phyloP scores from a whole-genome alignment of 2,888 invertebrate species.

The Sarcophaga variegata region DNA sequence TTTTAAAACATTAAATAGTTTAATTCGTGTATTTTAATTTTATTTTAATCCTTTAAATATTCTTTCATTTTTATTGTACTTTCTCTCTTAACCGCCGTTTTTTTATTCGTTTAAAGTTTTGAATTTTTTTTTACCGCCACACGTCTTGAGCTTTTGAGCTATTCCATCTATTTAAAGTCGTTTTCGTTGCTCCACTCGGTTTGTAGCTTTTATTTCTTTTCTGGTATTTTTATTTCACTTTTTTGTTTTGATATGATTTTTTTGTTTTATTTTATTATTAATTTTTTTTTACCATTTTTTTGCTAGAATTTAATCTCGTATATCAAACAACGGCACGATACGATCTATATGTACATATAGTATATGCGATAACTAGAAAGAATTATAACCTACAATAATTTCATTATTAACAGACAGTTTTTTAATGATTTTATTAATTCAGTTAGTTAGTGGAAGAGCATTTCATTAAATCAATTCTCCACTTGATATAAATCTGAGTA shows the following conservation, averaged over 20 bases:
- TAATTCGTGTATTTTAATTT: not conserved
- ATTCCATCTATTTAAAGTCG: no score
- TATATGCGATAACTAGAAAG: conserved; percentile 33
- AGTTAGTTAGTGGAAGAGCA: conserved; percentile 48
- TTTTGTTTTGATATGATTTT: not conserved
- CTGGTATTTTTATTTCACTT: not conserved
- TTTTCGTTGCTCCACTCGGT: not conserved
- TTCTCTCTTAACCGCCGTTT: not conserved
- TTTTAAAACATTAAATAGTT: not conserved
- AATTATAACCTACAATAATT: conserved; percentile 14
- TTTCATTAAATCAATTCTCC: conserved; percentile 16
- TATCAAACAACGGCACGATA: conserved; percentile 13
- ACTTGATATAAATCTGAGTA: not conserved
- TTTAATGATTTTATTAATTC: conserved; percentile 41
- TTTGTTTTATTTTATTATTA: not conserved
- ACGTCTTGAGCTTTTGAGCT: no score
- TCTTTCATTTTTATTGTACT: not conserved
- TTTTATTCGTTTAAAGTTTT: no score
- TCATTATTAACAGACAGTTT: conserved; percentile 39
- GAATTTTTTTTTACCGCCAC: no score
- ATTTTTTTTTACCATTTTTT: not conserved
- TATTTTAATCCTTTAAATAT: not conserved
- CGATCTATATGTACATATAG: not conserved
- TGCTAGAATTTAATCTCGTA: conserved; percentile 23
- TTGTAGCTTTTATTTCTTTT: not conserved